phyloP scores from a whole-genome alignment of 2,888 invertebrate genomes.

The Schizotus pectinicornis region DNA sequence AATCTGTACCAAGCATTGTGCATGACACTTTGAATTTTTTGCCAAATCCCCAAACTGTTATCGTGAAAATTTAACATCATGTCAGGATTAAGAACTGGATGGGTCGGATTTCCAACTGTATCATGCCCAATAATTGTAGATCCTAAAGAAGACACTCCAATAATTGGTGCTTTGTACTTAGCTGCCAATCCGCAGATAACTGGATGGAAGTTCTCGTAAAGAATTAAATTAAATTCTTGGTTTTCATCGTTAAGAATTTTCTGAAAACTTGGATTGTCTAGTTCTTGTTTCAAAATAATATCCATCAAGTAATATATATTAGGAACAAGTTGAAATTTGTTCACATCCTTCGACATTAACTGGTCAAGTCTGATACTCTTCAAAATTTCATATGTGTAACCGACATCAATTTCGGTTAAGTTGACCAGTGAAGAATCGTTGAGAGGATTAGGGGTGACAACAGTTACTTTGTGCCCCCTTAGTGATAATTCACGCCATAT shows the following conservation, averaged over 20 bases:
- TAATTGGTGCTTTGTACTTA: constrained; percentile 14
- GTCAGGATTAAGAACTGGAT: constrained; percentile 22
- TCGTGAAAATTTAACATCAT: constrained; percentile 9
- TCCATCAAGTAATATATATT: neutral
- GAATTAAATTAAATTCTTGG: constrained; percentile 25
- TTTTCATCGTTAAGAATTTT: neutral
- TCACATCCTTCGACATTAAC: constrained; percentile 11
- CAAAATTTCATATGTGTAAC: constrained; percentile 32
- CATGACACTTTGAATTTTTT: constrained; percentile 27
- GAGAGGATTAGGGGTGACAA: constrained; percentile 48
- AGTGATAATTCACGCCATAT: constrained; percentile 47
- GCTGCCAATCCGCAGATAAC: constrained; percentile 18
- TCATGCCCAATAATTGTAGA: constrained; percentile 10
- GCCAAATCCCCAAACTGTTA: constrained; percentile 5
- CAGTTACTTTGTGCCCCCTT: constrained; percentile 48
- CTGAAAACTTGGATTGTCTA: neutral
- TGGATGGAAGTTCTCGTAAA: constrained; percentile 22
- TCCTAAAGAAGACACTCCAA: constrained; percentile 22
- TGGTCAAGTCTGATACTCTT: neutral
- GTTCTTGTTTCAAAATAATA: neutral
- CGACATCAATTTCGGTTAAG: constrained; percentile 50
- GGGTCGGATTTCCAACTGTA: constrained; percentile 22
- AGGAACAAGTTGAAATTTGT: neutral
- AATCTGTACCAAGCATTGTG: constrained; percentile 29
- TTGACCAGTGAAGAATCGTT: constrained; percentile 44